Conservation (phyloP, 2,888 invertebrate species). For the Aelia acuminata region DNA sequence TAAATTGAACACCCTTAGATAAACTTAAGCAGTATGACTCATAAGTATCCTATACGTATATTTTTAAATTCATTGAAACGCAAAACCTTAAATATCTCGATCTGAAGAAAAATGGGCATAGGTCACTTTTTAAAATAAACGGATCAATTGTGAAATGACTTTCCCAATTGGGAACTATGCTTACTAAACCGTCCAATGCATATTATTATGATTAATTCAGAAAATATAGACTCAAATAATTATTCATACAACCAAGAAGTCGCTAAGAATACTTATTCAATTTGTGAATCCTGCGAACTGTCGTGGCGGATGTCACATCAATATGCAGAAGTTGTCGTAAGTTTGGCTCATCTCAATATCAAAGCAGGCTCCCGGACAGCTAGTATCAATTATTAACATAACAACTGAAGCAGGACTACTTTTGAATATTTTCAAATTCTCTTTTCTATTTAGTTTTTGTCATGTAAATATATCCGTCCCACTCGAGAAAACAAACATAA, state of each 20-base stretch:
- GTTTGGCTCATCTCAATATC: constrained; percentile 11
- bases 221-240: not conserved
- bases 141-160: too few relatives aligned
- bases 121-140: too few relatives aligned
- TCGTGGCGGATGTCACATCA: not conserved
- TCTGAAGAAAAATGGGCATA: too few relatives aligned
- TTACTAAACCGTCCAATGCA: too few relatives aligned
- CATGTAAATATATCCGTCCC: not conserved
- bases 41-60: too few relatives aligned
- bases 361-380: not conserved
- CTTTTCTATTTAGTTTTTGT: not conserved
- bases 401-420: constrained; percentile 10
- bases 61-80: too few relatives aligned
- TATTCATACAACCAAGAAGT: not conserved
- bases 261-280: not conserved
- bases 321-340: not conserved
- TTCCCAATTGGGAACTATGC: too few relatives aligned
- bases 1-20: too few relatives aligned
- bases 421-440: not conserved
- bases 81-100: too few relatives aligned
- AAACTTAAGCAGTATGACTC: too few relatives aligned
- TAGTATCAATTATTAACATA: not conserved
- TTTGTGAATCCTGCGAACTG: not conserved
- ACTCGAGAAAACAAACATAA: constrained; percentile 3
- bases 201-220: not conserved